Conservation (phyloP, 2,797 vertebrate genomes). For the Aulostomus chinensis region DNA sequence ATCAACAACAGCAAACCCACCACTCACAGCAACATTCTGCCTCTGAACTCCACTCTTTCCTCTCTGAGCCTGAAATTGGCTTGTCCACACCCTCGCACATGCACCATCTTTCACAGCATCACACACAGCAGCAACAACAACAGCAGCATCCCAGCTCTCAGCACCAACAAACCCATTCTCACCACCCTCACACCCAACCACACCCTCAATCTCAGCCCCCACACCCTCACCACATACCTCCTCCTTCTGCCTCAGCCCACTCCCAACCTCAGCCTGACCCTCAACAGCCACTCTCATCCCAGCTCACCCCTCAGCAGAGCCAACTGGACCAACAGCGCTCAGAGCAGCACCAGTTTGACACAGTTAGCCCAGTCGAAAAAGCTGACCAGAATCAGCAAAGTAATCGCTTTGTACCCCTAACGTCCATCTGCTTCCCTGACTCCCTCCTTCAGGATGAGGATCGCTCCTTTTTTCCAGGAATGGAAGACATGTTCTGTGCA, state of each 20-base stretch:
- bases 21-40: slow-evolving; percentile 75
- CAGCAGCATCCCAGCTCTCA: slow-evolving; percentile 71
- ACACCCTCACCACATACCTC: slow-evolving; percentile 78
- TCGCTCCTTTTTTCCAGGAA: slow-evolving; percentile 92
- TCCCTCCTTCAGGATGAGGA: slow-evolving; percentile 93
- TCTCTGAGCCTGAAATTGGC: slow-evolving; percentile 79
- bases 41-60: slow-evolving; percentile 82
- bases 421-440: slow-evolving; percentile 95
- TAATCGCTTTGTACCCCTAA: slow-evolving; percentile 89
- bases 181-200: slow-evolving; percentile 70
- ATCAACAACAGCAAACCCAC: slow-evolving; percentile 60
- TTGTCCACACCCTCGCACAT: slow-evolving; percentile 76
- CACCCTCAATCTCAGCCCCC: slow-evolving; percentile 55
- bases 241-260: slow-evolving; percentile 64
- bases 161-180: slow-evolving; percentile 72
- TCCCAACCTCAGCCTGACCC: slow-evolving; percentile 71
- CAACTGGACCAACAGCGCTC: slow-evolving; percentile 81
- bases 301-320: slow-evolving; percentile 78
- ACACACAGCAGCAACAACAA: slow-evolving; percentile 72
- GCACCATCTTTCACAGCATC: slow-evolving; percentile 81
- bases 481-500: slow-evolving; percentile 96
- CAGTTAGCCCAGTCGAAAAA: slow-evolving; percentile 77
- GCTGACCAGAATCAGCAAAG: slow-evolving; percentile 82
- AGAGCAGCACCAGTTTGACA: slow-evolving; percentile 88
- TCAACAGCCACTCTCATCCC: slow-evolving; percentile 74